These are phyloP conservation scores for Drosophila vallismaia DNA, from an alignment of 2,888 invertebrate genomes.

Conservation along the genomic window DNA sequence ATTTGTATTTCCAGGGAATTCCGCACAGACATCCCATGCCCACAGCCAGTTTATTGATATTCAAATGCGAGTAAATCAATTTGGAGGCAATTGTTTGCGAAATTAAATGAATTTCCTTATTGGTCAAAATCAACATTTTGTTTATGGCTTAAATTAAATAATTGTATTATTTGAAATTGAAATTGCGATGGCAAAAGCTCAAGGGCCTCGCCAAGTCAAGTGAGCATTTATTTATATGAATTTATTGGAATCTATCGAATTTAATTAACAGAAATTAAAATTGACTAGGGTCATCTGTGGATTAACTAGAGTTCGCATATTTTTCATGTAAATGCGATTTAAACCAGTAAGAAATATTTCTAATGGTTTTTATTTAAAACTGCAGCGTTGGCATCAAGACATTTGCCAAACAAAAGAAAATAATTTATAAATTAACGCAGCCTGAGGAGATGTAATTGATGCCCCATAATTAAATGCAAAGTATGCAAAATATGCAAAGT, in stretches of 20 bases:
- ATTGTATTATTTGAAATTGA: not conserved
- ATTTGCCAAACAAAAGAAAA: too few species aligned
- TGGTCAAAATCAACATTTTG: conserved; percentile 9
- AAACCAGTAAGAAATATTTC: too few species aligned
- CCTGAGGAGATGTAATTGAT: too few species aligned
- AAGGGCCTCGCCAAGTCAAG: not conserved
- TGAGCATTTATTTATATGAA: not conserved
- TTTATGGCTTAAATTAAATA: conserved; percentile 12
- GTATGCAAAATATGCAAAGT: not conserved
- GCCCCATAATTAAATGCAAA: too few species aligned
- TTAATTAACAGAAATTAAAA: not conserved
- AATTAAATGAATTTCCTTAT: conserved; percentile 22
- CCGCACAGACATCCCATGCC: not conserved
- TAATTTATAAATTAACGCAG: too few species aligned
- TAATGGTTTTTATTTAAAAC: too few species aligned
- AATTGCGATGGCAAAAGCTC: not conserved
- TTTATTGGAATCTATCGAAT: not conserved
- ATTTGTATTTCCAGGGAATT: conserved; percentile 23
- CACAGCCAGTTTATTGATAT: conserved; percentile 2
- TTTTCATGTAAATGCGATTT: too few species aligned
- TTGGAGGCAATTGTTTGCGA: conserved; percentile 23
- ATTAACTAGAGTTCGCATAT: too few species aligned
- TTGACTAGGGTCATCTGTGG: not conserved
- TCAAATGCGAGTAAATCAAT: conserved; percentile 29
- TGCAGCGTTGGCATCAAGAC: too few species aligned